Conservation (phyloP, 2,797 vertebrate genomes). For the Epinephelus malabaricus region DNA sequence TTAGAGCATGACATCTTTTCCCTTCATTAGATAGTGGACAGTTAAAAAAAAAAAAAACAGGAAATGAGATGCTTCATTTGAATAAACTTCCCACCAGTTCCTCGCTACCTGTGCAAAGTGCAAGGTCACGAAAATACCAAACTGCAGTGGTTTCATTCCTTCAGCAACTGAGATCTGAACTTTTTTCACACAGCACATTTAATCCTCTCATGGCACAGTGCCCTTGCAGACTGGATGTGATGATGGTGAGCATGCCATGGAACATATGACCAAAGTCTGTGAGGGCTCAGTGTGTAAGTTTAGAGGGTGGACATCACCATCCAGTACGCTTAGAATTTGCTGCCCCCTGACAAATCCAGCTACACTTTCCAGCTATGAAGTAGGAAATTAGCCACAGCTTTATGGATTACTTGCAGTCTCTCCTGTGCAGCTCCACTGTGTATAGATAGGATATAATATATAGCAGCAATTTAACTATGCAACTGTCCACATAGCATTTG, state of each 20-base stretch:
- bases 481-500: conserved; percentile 46
- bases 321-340: not conserved
- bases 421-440: conserved; percentile 4
- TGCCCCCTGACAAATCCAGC: not conserved
- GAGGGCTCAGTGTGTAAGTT: not conserved
- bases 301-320: conserved; percentile 1
- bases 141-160: too few relatives aligned
- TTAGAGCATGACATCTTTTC: too few relatives aligned
- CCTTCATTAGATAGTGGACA: too few relatives aligned
- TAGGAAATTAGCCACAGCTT: not conserved
- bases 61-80: too few relatives aligned
- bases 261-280: not conserved
- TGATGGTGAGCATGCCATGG: not conserved
- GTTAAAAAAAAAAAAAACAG: too few relatives aligned
- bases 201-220: not conserved
- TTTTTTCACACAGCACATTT: not conserved
- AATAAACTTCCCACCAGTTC: too few relatives aligned
- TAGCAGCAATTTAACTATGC: conserved; percentile 17
- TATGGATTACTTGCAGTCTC: not conserved
- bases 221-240: not conserved
- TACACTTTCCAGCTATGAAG: not conserved
- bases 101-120: too few relatives aligned
- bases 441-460: conserved; percentile 60
- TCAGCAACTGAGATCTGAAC: not conserved
- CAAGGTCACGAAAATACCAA: too few relatives aligned